Percentiles rank a stretch among this genome's conserved stretches.
Evolutionary conservation across 2,797 vertebrate species (phyloP).

Genomic region (Protonibea diacanthus): DNA sequence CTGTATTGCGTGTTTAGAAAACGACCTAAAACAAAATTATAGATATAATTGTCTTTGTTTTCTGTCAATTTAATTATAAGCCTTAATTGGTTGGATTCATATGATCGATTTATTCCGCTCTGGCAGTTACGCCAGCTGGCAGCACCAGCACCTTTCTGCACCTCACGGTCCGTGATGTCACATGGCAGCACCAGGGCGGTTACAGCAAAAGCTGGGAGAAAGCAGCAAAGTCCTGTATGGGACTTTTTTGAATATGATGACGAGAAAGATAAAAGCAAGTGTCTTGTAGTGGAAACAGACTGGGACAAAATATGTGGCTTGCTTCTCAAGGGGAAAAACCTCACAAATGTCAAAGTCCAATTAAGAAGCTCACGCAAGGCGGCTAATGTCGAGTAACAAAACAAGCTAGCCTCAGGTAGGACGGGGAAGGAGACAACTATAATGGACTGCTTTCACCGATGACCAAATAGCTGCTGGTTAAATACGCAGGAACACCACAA

Average conservation of each 20-base stretch:
- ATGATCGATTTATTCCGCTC: neutral
- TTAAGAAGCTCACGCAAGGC: neutral
- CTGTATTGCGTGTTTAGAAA: neutral
- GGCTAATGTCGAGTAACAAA: neutral
- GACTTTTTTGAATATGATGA: neutral
- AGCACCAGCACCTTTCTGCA: neutral
- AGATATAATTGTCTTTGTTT: neutral
- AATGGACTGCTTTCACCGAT: neutral
- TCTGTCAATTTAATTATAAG: neutral
- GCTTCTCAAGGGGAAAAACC: slow-evolving; percentile 9
- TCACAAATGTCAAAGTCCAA: neutral
- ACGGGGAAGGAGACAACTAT: neutral
- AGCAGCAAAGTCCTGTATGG: neutral
- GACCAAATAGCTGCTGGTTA: neutral
- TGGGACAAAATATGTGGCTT: slow-evolving; percentile 6
- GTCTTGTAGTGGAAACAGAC: slow-evolving; percentile 11
- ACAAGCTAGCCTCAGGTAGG: neutral
- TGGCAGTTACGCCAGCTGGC: neutral
- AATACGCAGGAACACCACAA: neutral
- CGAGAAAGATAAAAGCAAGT: neutral
- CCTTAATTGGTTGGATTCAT: neutral
- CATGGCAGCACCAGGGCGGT: too few species aligned
- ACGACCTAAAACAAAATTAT: neutral
- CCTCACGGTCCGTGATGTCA: too few species aligned
- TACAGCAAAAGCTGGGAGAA: neutral